phyloP scores from a whole-genome alignment of 2,888 invertebrate genomes.

The Ferrisia virgata region DNA sequence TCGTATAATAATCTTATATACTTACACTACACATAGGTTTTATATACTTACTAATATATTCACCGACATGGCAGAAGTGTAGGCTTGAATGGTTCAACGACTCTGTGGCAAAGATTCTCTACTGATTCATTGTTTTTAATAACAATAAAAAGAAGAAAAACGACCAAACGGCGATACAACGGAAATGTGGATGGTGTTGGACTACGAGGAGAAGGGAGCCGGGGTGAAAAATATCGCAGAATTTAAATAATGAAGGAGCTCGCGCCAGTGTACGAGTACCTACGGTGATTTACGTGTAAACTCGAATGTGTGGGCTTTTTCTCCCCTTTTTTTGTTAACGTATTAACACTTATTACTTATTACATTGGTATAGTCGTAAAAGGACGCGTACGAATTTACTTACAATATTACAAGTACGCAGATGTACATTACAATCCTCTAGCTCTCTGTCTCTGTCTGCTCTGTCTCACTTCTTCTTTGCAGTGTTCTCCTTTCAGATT shows the following conservation, averaged over 20 bases:
- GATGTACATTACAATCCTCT: no score
- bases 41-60: neutral
- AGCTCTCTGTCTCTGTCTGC: no score
- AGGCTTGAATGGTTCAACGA: conserved; percentile 25
- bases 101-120: conserved; percentile 8
- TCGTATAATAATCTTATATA: neutral
- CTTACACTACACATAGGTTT: neutral
- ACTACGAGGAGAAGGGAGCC: neutral
- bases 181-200: neutral
- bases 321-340: neutral
- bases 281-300: neutral
- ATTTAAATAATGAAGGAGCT: neutral
- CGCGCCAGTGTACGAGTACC: neutral
- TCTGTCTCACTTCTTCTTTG: neutral
- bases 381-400: neutral
- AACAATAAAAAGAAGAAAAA: neutral
- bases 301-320: neutral
- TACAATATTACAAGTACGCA: neutral
- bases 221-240: neutral
- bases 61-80: conserved; percentile 6
- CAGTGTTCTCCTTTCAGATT: neutral
- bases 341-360: neutral
- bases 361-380: no score
- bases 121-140: conserved; percentile 28
- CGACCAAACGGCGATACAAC: neutral